Base-by-base conservation (phyloP, 2,113 vertebrate species). In the Notothenia coriiceps region DNA sequence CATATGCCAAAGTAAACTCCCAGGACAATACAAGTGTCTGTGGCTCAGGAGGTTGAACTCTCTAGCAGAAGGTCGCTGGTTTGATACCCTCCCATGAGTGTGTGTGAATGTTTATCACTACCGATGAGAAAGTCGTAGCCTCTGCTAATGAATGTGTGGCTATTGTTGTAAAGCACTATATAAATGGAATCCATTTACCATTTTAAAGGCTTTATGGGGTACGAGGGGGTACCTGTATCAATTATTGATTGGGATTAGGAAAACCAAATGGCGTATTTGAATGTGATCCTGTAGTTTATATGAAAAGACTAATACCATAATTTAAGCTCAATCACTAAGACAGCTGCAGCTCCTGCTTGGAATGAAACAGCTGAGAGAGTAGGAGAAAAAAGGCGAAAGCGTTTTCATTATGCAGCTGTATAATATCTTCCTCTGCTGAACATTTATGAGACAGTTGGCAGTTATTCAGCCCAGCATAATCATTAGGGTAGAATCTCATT, bases 271-370 rank as follows among this genome's bases (percentile, higher is more conserved):
- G 1, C 22, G 2, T 13, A n/a, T 49, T 47, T 54, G 0, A 49
- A n/a, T 33, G 10, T 47, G n/a, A 50, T 20, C 25, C 10, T 29
- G 10, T 13, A 0, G 40, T 49, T 59, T 73, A 49, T 43, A 13
- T 18, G 59, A 60, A 35, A 49, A 74, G 18, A 50, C 72, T 46
- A 15, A 33, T 54, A 62, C 35, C 1, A 57, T 46, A 10, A 43
- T 22, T 65, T 29, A 4, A 60, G 5, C 18, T 66, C n/a, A 20
- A 46, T 71, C 44, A 63, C n/a, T 50, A 33, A 77, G 10, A 59
- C 43, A 69, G 67, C 54, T 79, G 61, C 66, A 70, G 60, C 65
- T 59, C 46, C 50, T 72, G 64, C 7, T 60, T 82, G 29, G 50
- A 70, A 18, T 65, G 18, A 49, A 13, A 70, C 35, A 74, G 55